These are phyloP conservation scores for Bimastos eiseni DNA, from an alignment of 2,888 invertebrate genomes.

Conservation along the genomic window DNA sequence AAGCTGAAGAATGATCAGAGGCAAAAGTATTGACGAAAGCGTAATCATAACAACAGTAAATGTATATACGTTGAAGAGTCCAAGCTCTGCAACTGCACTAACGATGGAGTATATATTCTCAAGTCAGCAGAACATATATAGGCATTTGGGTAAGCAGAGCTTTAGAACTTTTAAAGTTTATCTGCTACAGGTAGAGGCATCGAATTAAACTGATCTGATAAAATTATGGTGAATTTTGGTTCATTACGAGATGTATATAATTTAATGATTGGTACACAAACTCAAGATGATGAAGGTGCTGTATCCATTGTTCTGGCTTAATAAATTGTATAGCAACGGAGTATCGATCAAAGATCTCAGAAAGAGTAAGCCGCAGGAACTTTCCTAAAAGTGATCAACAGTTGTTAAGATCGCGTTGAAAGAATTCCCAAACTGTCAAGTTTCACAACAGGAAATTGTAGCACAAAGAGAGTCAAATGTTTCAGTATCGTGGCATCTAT, in stretches of 20 bases:
- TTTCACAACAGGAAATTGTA: conserved; percentile 13
- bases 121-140: background rate
- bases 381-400: background rate
- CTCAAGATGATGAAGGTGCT: background rate
- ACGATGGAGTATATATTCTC: background rate
- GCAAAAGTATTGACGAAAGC: background rate
- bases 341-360: background rate
- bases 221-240: background rate
- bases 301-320: background rate
- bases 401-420: background rate
- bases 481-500: background rate
- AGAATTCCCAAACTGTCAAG: background rate
- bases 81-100: background rate
- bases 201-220: background rate
- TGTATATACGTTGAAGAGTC: background rate
- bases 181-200: background rate
- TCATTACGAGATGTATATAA: background rate
- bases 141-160: background rate
- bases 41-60: background rate
- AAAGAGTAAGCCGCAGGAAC: background rate
- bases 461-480: background rate
- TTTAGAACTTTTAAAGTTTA: background rate
- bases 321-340: background rate
- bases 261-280: background rate
- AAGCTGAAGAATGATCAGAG: background rate